Percentiles rank a stretch among this genome's conserved stretches.
Evolutionary conservation across 2,797 vertebrate species (phyloP).

Genomic region (Potorous gilbertii): DNA sequence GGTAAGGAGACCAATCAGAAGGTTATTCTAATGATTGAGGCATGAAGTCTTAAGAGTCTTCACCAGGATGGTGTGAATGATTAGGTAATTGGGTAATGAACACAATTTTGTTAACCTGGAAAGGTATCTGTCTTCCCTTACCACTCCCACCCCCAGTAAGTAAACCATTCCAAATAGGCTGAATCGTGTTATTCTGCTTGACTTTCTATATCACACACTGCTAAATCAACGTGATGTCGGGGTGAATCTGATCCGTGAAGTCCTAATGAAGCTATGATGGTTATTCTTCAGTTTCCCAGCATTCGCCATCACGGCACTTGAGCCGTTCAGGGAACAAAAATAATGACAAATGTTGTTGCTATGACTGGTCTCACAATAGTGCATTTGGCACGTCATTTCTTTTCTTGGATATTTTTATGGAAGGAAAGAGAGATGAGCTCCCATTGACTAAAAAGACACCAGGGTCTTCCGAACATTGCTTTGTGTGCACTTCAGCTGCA

Average conservation of each 20-base stretch:
- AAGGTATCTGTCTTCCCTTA: not conserved
- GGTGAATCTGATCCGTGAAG: conserved; percentile 16
- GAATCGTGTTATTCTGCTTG: not conserved
- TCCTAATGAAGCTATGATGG: not conserved
- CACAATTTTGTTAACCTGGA: not conserved
- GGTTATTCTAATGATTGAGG: not conserved
- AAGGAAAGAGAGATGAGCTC: conserved; percentile 29
- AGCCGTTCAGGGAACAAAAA: not conserved
- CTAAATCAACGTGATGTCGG: not conserved
- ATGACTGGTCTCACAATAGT: not conserved
- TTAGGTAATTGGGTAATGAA: not conserved
- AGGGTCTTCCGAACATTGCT: conserved; percentile 27
- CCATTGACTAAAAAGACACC: not conserved
- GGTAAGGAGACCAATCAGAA: not conserved
- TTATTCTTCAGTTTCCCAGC: not conserved
- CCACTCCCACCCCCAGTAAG: not conserved
- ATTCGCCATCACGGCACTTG: not conserved
- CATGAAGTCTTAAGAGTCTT: not conserved
- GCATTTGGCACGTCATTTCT: not conserved
- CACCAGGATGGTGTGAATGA: not conserved
- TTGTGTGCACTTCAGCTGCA: conserved; percentile 5
- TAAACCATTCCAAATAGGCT: not conserved
- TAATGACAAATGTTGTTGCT: not conserved
- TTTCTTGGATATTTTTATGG: conserved; percentile 3
- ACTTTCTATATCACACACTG: not conserved